These are phyloP conservation scores for Microctonus hyperodae DNA, from an alignment of 2,888 invertebrate species.

Conservation along the genomic window DNA sequence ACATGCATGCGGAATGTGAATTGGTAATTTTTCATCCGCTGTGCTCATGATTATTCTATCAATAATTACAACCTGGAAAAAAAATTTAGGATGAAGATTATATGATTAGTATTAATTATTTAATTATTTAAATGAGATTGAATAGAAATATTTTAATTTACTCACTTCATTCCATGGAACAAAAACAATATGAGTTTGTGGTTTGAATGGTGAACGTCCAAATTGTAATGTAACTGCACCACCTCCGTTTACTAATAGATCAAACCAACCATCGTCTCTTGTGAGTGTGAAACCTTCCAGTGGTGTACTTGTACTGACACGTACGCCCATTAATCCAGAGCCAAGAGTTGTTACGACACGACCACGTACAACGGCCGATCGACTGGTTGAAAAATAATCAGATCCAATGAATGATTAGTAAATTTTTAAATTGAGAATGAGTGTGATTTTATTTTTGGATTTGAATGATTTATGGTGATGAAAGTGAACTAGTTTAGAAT, in stretches of 20 bases:
- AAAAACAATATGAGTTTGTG: slow-evolving; percentile 86
- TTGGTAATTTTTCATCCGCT: slow-evolving; percentile 77
- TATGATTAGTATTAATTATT: neutral
- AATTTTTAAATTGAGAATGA: no score
- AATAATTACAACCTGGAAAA: slow-evolving; percentile 84
- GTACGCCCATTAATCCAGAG: slow-evolving; percentile 92
- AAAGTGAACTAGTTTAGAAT: no score
- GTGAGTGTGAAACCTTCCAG: slow-evolving; percentile 95
- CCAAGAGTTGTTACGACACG: slow-evolving; percentile 91
- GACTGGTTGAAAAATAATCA: slow-evolving; percentile 69
- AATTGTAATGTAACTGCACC: slow-evolving; percentile 96
- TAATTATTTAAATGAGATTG: neutral
- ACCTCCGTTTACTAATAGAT: slow-evolving; percentile 98
- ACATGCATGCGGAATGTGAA: slow-evolving; percentile 78
- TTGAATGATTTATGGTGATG: no score
- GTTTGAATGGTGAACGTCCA: slow-evolving; percentile 88
- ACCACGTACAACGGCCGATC: slow-evolving; percentile 96
- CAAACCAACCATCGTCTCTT: slow-evolving; percentile 94
- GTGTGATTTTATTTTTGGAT: no score
- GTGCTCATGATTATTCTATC: slow-evolving; percentile 85
- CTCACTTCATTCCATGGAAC: slow-evolving; percentile 95
- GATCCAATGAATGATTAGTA: slow-evolving; percentile 24
- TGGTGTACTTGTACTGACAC: slow-evolving; percentile 93
- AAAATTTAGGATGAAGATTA: no score
- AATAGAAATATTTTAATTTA: neutral